phyloP scores from a whole-genome alignment of 2,888 invertebrate species.

The Zhuqinia jingwanae region DNA sequence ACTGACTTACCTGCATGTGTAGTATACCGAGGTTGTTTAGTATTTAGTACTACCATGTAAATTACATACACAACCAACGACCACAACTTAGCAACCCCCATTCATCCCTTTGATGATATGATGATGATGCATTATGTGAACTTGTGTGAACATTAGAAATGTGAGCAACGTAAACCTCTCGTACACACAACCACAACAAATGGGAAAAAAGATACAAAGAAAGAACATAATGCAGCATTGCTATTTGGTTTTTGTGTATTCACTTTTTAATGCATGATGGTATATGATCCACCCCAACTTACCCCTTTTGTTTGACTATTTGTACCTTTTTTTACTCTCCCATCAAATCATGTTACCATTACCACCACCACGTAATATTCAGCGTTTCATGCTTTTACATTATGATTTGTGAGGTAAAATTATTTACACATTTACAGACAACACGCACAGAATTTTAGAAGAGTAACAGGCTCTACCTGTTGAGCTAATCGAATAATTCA shows the following conservation, averaged over 20 bases:
- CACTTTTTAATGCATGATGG: neutral
- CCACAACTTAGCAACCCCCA: neutral
- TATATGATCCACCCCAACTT: neutral
- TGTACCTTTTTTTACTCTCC: neutral
- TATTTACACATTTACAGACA: too few species aligned
- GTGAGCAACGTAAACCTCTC: neutral
- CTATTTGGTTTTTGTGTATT: neutral
- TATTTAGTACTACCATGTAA: neutral
- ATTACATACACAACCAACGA: neutral
- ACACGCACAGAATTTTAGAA: neutral
- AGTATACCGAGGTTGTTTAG: neutral
- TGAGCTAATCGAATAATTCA: constrained; percentile 10
- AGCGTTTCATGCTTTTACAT: too few species aligned
- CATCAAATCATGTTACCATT: too few species aligned
- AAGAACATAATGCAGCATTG: neutral
- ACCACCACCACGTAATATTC: neutral
- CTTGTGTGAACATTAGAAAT: neutral
- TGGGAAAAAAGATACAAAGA: neutral
- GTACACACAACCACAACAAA: neutral
- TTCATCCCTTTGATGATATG: neutral
- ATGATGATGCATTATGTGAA: neutral
- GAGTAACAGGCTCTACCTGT: constrained; percentile 36
- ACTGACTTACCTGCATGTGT: neutral
- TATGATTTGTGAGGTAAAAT: too few species aligned
- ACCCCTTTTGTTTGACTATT: neutral